Conservation (phyloP, 1,140 invertebrate genomes). For the Lepidurus couesii region DNA sequence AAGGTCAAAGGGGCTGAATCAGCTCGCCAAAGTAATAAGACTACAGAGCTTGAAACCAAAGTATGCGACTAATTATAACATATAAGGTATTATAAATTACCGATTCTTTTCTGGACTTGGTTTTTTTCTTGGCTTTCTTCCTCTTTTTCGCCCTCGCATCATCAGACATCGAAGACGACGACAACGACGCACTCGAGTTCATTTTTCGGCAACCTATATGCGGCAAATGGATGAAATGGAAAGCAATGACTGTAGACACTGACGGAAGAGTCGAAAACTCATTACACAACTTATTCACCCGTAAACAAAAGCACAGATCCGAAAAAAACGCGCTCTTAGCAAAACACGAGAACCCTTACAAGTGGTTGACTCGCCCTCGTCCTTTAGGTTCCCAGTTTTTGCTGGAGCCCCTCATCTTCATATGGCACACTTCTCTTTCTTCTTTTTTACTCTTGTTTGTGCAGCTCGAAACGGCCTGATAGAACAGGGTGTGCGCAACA, state of each 20-base stretch:
- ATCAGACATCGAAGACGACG: conserved; percentile 16
- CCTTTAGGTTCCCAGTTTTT: neutral
- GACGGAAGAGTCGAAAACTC: neutral
- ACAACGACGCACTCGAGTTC: conserved; percentile 1
- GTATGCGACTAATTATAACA: neutral
- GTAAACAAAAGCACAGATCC: neutral
- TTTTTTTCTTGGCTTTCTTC: neutral
- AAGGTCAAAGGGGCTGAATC: neutral
- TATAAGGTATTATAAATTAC: conserved; percentile 1
- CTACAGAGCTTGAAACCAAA: neutral
- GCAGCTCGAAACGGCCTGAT: neutral
- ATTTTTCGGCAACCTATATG: neutral
- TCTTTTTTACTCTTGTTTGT: neutral
- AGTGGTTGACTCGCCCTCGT: conserved; percentile 17
- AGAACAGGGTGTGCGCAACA: neutral
- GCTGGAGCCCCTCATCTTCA: neutral
- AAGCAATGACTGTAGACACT: neutral
- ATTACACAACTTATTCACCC: neutral
- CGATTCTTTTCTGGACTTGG: neutral
- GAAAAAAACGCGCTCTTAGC: neutral
- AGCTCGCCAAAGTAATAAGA: too few species aligned
- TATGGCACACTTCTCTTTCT: neutral
- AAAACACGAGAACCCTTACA: neutral
- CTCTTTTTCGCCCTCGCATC: neutral
- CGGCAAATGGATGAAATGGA: neutral